Conservation (phyloP, 1,140 invertebrate genomes). For the Propsilocerus akamusi region DNA sequence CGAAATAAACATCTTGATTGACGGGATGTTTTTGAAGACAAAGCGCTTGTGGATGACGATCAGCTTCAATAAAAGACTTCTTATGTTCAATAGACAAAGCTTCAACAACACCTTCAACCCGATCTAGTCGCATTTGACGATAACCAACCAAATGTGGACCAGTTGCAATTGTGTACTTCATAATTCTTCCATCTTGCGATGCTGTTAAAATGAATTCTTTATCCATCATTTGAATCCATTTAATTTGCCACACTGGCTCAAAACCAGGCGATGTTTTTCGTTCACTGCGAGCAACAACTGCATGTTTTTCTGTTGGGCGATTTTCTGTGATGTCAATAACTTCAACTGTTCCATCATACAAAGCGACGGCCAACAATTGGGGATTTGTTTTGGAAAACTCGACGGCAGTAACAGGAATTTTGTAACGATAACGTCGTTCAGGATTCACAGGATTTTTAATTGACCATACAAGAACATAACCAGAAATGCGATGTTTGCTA, state of each 20-base stretch:
- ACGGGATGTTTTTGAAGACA: slow-evolving; percentile 43
- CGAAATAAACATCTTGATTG: slow-evolving; percentile 45
- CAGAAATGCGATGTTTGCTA: slow-evolving; percentile 17
- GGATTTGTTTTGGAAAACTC: slow-evolving; percentile 48
- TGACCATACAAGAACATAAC: slow-evolving; percentile 59
- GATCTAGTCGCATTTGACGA: slow-evolving; percentile 38
- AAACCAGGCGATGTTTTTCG: slow-evolving; percentile 33
- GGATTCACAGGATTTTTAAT: slow-evolving; percentile 74
- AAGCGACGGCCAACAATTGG: slow-evolving; percentile 57
- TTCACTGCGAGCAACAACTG: slow-evolving; percentile 31
- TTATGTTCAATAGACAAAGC: slow-evolving; percentile 24
- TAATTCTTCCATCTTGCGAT: slow-evolving; percentile 37
- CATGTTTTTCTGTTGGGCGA: slow-evolving; percentile 15
- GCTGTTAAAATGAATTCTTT: slow-evolving; percentile 29
- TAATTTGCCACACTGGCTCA: slow-evolving; percentile 44
- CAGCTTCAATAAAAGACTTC: slow-evolving; percentile 10
- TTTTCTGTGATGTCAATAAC: slow-evolving; percentile 46
- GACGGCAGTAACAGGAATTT: slow-evolving; percentile 48
- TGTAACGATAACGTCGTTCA: slow-evolving; percentile 47
- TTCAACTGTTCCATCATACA: slow-evolving; percentile 55
- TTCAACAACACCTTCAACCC: slow-evolving; percentile 38
- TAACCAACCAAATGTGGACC: slow-evolving; percentile 22
- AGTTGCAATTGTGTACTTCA: slow-evolving; percentile 27
- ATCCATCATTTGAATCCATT: slow-evolving; percentile 28
- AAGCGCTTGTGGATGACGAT: slow-evolving; percentile 32